These are phyloP conservation scores for Paramisgurnus dabryanus DNA, from an alignment of 2,113 vertebrate species.

Conservation along the genomic window DNA sequence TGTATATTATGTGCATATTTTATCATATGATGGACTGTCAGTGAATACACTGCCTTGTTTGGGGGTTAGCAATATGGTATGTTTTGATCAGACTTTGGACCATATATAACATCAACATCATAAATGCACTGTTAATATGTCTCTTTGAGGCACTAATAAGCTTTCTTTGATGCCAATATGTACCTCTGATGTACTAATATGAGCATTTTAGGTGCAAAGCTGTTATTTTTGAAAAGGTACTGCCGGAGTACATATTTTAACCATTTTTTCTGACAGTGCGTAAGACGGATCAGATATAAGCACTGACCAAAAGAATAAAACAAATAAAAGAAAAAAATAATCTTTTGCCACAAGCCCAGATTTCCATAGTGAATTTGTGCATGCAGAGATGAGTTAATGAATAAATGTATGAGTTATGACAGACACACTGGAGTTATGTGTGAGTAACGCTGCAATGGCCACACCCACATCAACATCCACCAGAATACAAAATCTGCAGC, in stretches of 20 bases:
- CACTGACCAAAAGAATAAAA: not conserved
- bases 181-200: too few relatives aligned
- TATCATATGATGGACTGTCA: not conserved
- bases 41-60: slow-evolving; percentile 8
- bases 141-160: too few relatives aligned
- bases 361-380: not conserved
- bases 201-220: too few relatives aligned
- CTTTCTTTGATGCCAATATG: too few relatives aligned
- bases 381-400: not conserved
- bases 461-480: slow-evolving; percentile 5
- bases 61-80: not conserved
- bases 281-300: too few relatives aligned
- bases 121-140: too few relatives aligned
- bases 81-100: not conserved
- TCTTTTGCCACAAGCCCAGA: not conserved
- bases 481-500: slow-evolving; percentile 32
- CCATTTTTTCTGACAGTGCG: too few relatives aligned
- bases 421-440: slow-evolving; percentile 13
- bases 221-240: too few relatives aligned
- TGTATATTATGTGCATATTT: not conserved
- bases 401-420: slow-evolving; percentile 14
- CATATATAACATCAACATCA: not conserved
- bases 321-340: not conserved
- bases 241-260: too few relatives aligned
- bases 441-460: not conserved